Evolutionary conservation across 1,140 invertebrate genomes (phyloP).

Genomic region (Yoshiicerus persimilis): DNA sequence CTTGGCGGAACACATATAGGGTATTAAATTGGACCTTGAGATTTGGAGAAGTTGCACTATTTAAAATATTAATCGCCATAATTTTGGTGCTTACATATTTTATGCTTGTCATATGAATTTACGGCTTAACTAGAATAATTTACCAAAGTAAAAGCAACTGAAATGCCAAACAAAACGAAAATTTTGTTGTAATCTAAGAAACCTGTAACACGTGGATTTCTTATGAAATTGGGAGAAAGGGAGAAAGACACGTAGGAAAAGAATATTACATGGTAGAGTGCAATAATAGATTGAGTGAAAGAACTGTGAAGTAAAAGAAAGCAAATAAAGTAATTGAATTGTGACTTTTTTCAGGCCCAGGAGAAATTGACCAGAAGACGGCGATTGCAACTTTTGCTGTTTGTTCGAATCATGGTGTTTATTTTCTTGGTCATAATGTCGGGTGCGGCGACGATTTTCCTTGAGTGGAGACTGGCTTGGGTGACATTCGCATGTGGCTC

Average conservation of each 20-base stretch:
- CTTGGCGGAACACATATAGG: too few species aligned
- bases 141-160: too few species aligned
- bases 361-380: conserved; percentile 63
- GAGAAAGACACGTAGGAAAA: neutral
- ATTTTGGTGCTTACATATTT: too few species aligned
- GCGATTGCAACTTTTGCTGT: conserved; percentile 62
- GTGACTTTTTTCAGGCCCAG: conserved; percentile 53
- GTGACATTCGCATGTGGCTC: conserved; percentile 58
- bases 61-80: too few species aligned
- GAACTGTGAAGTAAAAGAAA: neutral
- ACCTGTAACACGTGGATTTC: too few species aligned
- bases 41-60: too few species aligned
- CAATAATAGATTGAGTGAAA: neutral
- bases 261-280: neutral
- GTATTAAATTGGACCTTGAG: too few species aligned
- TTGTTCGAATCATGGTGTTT: conserved; percentile 61
- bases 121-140: too few species aligned
- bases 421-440: conserved; percentile 49
- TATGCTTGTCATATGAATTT: too few species aligned
- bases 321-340: conserved; percentile 7
- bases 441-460: conserved; percentile 47
- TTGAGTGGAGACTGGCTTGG: conserved; percentile 50
- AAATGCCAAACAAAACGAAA: too few species aligned
- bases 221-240: neutral
- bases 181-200: too few species aligned